These are phyloP conservation scores for Sphenodon punctatus DNA, from an alignment of 2,797 vertebrate species.

Conservation along the genomic window DNA sequence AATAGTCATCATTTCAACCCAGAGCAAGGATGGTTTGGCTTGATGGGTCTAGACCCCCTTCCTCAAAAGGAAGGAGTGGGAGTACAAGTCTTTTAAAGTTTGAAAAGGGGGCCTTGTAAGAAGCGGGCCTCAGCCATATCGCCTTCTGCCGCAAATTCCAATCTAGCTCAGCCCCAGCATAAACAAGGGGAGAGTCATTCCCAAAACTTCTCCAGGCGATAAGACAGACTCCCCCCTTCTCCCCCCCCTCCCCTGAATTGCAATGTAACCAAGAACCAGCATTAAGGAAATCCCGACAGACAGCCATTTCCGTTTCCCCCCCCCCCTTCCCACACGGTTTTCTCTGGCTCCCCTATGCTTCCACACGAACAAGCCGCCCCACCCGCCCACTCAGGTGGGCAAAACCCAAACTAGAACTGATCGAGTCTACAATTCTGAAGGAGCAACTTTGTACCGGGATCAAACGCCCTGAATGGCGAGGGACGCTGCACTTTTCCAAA, in stretches of 20 bases:
- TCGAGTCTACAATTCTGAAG: neutral
- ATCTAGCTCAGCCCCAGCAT: too few species aligned
- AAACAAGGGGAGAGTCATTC: too few species aligned
- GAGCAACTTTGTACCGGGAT: neutral
- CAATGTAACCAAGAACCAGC: neutral
- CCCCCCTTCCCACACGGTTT: neutral
- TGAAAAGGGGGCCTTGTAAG: neutral
- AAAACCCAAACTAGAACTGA: too few species aligned
- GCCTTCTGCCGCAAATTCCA: too few species aligned
- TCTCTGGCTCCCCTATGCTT: neutral
- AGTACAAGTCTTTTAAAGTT: neutral
- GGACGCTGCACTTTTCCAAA: neutral
- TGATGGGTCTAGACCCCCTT: too few species aligned
- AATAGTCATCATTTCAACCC: constrained; percentile 1
- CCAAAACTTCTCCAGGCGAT: too few species aligned
- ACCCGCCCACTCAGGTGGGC: neutral
- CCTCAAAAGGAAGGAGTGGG: neutral
- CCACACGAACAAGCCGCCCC: neutral
- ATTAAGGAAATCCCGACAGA: neutral
- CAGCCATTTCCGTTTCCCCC: neutral
- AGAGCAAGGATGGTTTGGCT: neutral
- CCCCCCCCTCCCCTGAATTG: neutral
- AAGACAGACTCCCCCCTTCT: too few species aligned
- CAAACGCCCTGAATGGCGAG: too few species aligned
- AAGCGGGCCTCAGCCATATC: neutral